These are phyloP conservation scores for Resseliella maxima DNA, from an alignment of 2,888 invertebrate species.

Conservation along the genomic window DNA sequence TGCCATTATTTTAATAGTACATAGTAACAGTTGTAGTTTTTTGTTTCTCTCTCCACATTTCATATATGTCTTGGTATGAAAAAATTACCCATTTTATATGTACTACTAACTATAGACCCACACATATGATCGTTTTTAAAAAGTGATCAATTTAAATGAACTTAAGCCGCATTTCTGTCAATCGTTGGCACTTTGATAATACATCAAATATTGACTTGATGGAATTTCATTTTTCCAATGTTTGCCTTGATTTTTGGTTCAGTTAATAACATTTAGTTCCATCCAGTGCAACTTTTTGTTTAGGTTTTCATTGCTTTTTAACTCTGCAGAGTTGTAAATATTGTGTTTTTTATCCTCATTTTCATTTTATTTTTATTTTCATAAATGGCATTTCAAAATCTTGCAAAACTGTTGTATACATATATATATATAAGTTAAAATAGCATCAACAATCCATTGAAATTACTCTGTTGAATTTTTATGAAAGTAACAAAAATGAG, in stretches of 20 bases:
- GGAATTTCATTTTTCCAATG: background rate
- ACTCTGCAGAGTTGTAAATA: background rate
- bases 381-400: background rate
- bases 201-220: conserved; percentile 10
- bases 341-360: background rate
- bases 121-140: background rate
- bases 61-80: no score
- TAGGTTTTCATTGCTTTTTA: background rate
- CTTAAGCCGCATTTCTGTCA: background rate
- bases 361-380: background rate
- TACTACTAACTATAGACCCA: background rate
- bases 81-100: no score
- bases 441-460: background rate
- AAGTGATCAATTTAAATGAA: background rate
- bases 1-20: conserved; percentile 6
- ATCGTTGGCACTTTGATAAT: background rate
- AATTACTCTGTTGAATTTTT: background rate
- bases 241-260: conserved; percentile 14
- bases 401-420: background rate
- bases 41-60: no score
- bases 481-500: no score
- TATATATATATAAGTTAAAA: background rate
- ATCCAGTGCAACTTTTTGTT: background rate
- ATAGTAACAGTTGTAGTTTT: background rate
- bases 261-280: background rate